Evolutionary conservation across 2,888 invertebrate species (phyloP), one percentile per base, ranked within the genome.

Genomic region (Rapana venosa): DNA sequence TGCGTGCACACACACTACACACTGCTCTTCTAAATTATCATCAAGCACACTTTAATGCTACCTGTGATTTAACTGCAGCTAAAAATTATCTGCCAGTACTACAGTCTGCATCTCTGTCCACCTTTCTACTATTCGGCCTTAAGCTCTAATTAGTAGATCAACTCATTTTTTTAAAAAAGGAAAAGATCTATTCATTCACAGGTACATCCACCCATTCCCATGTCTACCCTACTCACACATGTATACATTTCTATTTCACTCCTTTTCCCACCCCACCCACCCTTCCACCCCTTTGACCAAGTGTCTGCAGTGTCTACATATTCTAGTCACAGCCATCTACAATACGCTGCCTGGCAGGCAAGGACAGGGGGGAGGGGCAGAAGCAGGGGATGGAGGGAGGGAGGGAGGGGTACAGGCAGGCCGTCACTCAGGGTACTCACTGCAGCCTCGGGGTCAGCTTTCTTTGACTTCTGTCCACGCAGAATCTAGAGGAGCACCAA

Each of bases 401-500:
- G 47, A 77, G 77, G 74, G n/a, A n/a, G 87, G 70, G 87, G 66
- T 22, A 77, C 30, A 47, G 15, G 47, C n/a, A 77, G 77, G 74
- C 77, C 11, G n/a, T 17, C 74, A 74, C n/a, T 70, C 74, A n/a
- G 30, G 15, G 30, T 88, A 88, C 88, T 88, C 32, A 88, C 88
- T 20, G 88, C 56, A 4, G 79, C 30, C 26, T 17, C 56, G 35
- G 77, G 61, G 35, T 32, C 88, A 77, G n/a, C 0, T 47, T 30
- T 26, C 87, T 70, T 26, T 81, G 88, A 13, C 26, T 88, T 81
- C 15, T 26, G 74, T 26, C 88, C 88, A n/a, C 81, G 61, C 81
- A 88, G 88, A 81, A 88, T 88, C 88, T 88, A 88, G 26, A 22
- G 81, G 79, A 88, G 74, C 87, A 88, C 30, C 87, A 87, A 20